These are phyloP conservation scores for Tribolium freemani DNA, from an alignment of 2,888 invertebrate genomes.

Conservation along the genomic window DNA sequence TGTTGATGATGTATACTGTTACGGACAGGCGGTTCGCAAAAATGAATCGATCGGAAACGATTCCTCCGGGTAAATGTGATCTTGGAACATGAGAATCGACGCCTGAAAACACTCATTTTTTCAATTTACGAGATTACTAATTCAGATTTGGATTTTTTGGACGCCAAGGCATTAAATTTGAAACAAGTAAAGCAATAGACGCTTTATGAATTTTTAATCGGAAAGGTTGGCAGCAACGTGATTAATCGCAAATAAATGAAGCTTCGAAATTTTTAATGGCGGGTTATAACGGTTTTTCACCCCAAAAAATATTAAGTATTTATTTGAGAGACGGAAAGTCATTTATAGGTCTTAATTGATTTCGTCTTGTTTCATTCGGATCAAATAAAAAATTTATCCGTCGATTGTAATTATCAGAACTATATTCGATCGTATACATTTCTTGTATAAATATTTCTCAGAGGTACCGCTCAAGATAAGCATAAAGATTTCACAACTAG, in stretches of 20 bases:
- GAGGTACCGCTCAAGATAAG: too few relatives aligned
- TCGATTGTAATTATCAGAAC: too few relatives aligned
- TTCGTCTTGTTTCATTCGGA: not conserved
- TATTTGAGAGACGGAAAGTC: not conserved
- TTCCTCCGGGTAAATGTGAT: not conserved
- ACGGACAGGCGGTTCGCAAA: not conserved
- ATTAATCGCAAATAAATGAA: slow-evolving; percentile 36
- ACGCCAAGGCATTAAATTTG: slow-evolving; percentile 6
- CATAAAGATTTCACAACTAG: too few relatives aligned
- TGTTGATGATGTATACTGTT: not conserved
- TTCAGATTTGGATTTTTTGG: not conserved
- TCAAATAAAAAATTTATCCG: too few relatives aligned
- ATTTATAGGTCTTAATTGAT: slow-evolving; percentile 13
- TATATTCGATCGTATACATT: too few relatives aligned
- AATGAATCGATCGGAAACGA: not conserved
- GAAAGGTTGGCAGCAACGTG: slow-evolving; percentile 5
- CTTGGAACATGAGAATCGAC: not conserved
- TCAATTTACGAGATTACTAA: not conserved
- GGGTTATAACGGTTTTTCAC: not conserved
- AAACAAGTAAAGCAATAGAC: slow-evolving; percentile 26
- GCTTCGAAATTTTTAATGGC: slow-evolving; percentile 23
- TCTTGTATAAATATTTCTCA: too few relatives aligned
- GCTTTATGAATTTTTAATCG: slow-evolving; percentile 27
- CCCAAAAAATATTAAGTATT: too few relatives aligned
- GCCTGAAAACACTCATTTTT: not conserved